These are phyloP conservation scores for Erebia aethiops DNA, from an alignment of 2,888 invertebrate genomes.

Conservation along the genomic window DNA sequence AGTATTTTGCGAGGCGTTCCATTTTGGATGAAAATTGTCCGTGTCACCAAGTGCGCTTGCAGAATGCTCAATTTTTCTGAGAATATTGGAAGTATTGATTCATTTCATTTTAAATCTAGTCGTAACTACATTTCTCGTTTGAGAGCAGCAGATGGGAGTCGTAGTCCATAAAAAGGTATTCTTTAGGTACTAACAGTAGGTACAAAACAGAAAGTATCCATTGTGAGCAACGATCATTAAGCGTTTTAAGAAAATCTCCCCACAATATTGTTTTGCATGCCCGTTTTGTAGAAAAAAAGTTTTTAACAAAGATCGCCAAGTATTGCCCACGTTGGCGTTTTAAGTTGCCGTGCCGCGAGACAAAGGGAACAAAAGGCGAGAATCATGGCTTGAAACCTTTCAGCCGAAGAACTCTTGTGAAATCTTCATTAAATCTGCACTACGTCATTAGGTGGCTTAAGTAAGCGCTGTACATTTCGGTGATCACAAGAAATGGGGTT, in stretches of 20 bases:
- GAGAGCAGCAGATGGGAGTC: background rate
- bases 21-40: background rate
- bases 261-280: constrained; percentile 21
- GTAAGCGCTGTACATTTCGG: constrained; percentile 27
- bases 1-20: background rate
- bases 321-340: constrained; percentile 38
- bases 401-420: constrained; percentile 52
- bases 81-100: background rate
- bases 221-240: constrained; percentile 6
- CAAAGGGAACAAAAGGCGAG: constrained; percentile 63
- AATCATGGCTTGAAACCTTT: constrained; percentile 62
- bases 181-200: too few relatives aligned
- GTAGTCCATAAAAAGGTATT: background rate
- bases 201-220: background rate
- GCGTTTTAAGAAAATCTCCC: constrained; percentile 4
- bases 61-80: background rate
- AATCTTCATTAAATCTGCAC: constrained; percentile 62
- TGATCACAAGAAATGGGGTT: constrained; percentile 19
- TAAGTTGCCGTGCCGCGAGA: constrained; percentile 44
- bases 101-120: background rate
- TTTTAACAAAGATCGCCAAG: constrained; percentile 29
- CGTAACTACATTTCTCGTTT: background rate
- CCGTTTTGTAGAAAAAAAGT: constrained; percentile 24
- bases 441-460: constrained; percentile 54
- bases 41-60: background rate